Base-by-base conservation (phyloP, 2,113 vertebrate genomes). In the Polypterus senegalus region DNA sequence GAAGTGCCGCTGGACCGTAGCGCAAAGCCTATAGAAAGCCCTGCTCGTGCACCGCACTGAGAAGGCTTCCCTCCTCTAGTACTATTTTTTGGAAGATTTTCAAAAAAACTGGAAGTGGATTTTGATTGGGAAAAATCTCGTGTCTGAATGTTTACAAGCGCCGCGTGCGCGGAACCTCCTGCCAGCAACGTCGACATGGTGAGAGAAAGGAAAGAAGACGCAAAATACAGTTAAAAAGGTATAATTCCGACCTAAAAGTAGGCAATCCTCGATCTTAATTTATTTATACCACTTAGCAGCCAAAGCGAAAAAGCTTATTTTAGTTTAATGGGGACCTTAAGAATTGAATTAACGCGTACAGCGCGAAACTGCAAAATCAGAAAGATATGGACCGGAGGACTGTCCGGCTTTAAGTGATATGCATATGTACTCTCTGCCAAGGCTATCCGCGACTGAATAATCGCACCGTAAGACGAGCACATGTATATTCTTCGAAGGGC, bases 81-180 rank as follows among this genome's bases (percentile, higher is more conserved):
- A 84, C 83, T 89, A 84, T 86, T 89, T 91, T 69, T 91, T 89
- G 89, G 89, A 90, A 92, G 87, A 88, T 85, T 89, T 92, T 90
- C 89, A 80, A 88, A 87, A 81, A 84, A 89, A 89, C 81, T 79
- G 87, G 82, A 90, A 89, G 87, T 84, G 87, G 86, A 89, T 92
- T 89, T 92, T 89, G 88, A 90, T 89, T 86, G 88, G 90, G 87
- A 88, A 88, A 90, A 88, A 89, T 88, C 88, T 91, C 87, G 88
- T 92, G 90, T 88, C 82, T 85, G 88, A 86, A 82, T 92, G 90
- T 94, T 93, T 93, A 91, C 92, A 96, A 90, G 88, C 87, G 80
- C 86, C 84, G 87, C 89, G 89, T 89, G 88, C 81, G 87, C 84
- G 78, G 83, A 83, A 77, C 79, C 80, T 84, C 76, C 77, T 85